Evolutionary conservation across 2,113 vertebrate species (phyloP), one percentile per base, ranked within the genome.

Genomic region (Muscicapa adusta): DNA sequence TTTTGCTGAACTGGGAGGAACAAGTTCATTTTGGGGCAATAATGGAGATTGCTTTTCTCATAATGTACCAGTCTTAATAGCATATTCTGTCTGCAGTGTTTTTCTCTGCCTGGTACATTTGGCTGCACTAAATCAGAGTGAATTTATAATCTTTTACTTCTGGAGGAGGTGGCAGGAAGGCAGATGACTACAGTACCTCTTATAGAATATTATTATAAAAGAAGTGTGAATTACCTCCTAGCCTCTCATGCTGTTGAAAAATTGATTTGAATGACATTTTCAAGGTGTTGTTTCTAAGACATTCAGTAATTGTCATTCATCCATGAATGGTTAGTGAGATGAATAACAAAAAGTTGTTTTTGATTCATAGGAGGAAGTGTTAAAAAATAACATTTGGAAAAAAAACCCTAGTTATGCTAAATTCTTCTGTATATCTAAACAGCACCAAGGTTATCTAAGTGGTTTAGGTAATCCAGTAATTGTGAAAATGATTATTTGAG

Each of bases 121-220:
- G 74, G 57, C 67, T 80, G 43, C 62, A 89, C 58, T 95, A 91
- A 84, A 92, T 91, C 79, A 88, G 79, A 90, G 45, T 90, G 93
- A 84, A 86, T 91, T 95, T 90, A 84, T 96, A 95, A 91, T 96
- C 68, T 36, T 91, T 85, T 81, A 73, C 85, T 95, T 93, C 87
- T 89, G 65, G 92, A 93, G 95, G 93, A 77, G 91, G 94, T 70
- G 94, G 74, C 2, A 7, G 94, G 36, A 91, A 95, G 92, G 93
- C 85, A 94, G 90, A 96, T 96, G 90, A 94, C 94, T 95, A 82
- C 94, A 95, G 23, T 96, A 95, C 93, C 81, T 95, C 84, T 95
- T 96, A 94, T 61, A 92, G 95, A 88, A 94, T 93, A 95, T 96
- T 96, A 89, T 96, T 95, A 91, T 97, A 96, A 96, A 96, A 96